Base-by-base conservation (phyloP, 2,797 vertebrate species). In the Pseudochromis fuscus region DNA sequence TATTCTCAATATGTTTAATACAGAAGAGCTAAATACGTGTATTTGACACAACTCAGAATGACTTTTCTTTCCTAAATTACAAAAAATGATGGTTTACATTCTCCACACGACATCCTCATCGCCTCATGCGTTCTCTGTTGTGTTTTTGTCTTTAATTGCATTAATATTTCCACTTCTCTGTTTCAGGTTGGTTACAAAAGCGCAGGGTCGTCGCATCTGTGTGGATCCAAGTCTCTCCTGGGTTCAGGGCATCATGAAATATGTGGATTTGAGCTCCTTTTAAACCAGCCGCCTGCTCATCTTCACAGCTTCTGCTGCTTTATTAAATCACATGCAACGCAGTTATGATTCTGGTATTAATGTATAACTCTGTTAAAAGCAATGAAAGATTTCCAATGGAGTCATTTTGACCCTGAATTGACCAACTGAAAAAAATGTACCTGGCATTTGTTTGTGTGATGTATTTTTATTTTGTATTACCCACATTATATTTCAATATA, bases 171-270 rank as follows among this genome's bases (percentile, higher is more conserved):
- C 16, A 4, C 5, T 4, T 56, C 5, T 61, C 11, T 42, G 0
- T 70, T 59, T 49, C 72, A 92, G 91, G 38, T 49, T 91, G 21
- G 1, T 77, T 11, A 81, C 86, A 0, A 0, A 16, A 7, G 72
- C 30, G 7, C 28, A 13, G 1, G 0, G 1, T 6, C 7, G 8
- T 3, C 0, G 1, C 2, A 25, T 91, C 38, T 91, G 89, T 2
- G 79, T 37, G 3, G 61, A 86, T 44, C 65, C 79, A 0, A 59
- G 0, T 2, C 2, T 38, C 0, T 0, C 15, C 53, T 89, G 87
- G 89, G 85, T 86, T 0, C 3, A 61, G 1, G 2, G 0, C 15
- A 23, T 79, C 23, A 71, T 89, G 30, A 77, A 1, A 11, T 0
- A 0, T 1, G 0, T 91, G 59, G 50, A 90, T 0, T 28, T 83